A percentile compares a stretch with the other conserved stretches of the same genome.
phyloP scores from a whole-genome alignment of 2,888 invertebrate species.

The Clepsis dumicolana region DNA sequence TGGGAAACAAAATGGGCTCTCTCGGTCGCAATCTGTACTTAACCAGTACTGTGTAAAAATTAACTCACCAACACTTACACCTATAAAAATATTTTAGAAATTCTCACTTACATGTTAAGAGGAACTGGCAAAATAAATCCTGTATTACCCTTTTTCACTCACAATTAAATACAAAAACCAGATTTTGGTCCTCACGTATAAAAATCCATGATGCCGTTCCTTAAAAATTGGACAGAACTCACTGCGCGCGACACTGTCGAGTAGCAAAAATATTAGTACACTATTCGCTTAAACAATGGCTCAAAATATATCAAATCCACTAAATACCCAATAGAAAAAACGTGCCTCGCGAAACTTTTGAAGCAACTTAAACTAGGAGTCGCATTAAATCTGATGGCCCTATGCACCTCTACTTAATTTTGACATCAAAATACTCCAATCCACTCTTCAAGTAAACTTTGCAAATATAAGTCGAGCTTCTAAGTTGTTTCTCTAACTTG shows the following conservation, averaged over 20 bases:
- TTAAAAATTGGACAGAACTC: constrained; percentile 77
- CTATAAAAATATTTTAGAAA: constrained; percentile 85
- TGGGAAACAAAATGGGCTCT: constrained; percentile 33
- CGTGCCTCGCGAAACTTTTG: constrained; percentile 71
- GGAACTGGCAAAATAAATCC: constrained; percentile 86
- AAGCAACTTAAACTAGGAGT: constrained; percentile 81
- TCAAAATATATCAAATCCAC: constrained; percentile 81
- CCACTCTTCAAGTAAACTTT: constrained; percentile 47
- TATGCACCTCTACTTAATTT: constrained; percentile 55
- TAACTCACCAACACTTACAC: constrained; percentile 82
- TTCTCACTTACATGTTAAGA: constrained; percentile 85
- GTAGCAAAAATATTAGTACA: constrained; percentile 84
- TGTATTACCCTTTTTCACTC: constrained; percentile 69
- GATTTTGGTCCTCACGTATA: constrained; percentile 79
- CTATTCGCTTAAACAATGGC: constrained; percentile 79
- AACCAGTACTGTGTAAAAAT: constrained; percentile 76
- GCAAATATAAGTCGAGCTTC: background rate
- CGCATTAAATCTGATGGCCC: constrained; percentile 69
- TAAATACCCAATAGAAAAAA: constrained; percentile 77
- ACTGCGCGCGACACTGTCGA: constrained; percentile 69
- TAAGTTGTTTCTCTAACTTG: background rate
- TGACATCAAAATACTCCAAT: constrained; percentile 70
- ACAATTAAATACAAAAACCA: constrained; percentile 71
- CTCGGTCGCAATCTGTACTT: constrained; percentile 53
- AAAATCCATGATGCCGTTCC: constrained; percentile 83